These are phyloP conservation scores for Peromyscus melanophrys DNA, from an alignment of 2,797 vertebrate genomes.

Conservation along the genomic window DNA sequence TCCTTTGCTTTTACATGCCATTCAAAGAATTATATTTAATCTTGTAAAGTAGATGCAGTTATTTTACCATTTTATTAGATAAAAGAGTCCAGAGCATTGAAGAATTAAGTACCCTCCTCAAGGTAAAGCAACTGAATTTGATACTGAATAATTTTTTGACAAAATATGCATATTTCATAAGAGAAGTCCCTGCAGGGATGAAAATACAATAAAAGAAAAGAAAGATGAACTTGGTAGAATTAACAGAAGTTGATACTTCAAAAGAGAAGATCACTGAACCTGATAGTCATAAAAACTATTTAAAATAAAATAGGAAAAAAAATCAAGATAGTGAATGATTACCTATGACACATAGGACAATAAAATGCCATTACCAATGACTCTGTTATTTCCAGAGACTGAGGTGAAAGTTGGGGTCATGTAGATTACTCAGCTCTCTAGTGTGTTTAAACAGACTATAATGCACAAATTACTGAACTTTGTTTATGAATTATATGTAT, in stretches of 20 bases:
- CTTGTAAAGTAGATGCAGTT: neutral
- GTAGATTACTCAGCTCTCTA: neutral
- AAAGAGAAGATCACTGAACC: neutral
- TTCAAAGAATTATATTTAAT: neutral
- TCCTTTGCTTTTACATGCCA: neutral
- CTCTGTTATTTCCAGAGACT: neutral
- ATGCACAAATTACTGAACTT: neutral
- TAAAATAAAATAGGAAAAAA: neutral
- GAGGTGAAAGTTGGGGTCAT: neutral
- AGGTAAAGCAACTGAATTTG: neutral
- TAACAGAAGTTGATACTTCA: neutral
- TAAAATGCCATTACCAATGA: neutral
- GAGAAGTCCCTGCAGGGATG: neutral
- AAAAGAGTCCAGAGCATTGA: neutral
- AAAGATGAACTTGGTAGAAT: neutral
- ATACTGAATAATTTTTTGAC: neutral
- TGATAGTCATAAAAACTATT: neutral
- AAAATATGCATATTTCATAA: conserved; percentile 35
- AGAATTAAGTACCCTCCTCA: neutral
- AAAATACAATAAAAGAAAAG: neutral
- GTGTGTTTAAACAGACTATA: neutral
- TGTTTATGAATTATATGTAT: neutral
- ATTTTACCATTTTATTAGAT: neutral
- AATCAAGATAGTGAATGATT: neutral
- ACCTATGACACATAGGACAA: neutral